phyloP scores from a whole-genome alignment of 2,797 vertebrate species.

The Melopsittacus undulatus region DNA sequence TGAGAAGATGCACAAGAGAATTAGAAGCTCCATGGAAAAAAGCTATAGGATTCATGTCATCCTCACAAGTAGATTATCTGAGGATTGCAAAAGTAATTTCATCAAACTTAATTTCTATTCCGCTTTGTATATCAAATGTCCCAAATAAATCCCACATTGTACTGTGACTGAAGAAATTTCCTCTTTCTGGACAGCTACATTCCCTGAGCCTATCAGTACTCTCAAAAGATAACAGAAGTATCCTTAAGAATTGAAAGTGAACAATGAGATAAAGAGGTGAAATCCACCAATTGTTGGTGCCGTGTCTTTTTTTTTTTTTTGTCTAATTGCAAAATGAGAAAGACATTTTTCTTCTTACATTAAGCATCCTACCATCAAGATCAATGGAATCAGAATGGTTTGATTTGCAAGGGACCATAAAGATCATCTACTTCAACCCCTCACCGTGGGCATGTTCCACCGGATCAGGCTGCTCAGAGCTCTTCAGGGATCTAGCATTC shows the following conservation, averaged over 20 bases:
- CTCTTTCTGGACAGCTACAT: not conserved
- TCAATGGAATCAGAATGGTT: not conserved
- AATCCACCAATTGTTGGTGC: not conserved
- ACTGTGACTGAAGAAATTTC: not conserved
- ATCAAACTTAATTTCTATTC: not conserved
- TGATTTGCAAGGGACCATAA: not conserved
- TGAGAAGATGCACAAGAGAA: not conserved
- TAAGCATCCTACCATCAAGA: not conserved
- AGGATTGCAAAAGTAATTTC: not conserved
- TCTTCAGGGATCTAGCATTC: not conserved
- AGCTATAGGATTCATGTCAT: not conserved
- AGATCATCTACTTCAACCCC: not conserved
- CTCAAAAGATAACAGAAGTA: not conserved
- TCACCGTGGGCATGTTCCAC: not conserved
- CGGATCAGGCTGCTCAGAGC: not conserved
- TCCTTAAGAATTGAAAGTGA: not conserved
- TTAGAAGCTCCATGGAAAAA: not conserved
- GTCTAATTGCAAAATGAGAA: not conserved
- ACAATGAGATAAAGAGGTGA: not conserved
- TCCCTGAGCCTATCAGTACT: not conserved
- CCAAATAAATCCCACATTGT: not conserved
- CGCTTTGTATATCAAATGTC: not conserved
- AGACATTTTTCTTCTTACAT: not conserved
- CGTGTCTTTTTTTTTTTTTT: not conserved
- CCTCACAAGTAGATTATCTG: not conserved